These are phyloP conservation scores for Drosophila nr. medialis DNA, from an alignment of 2,888 invertebrate genomes.

Conservation along the genomic window DNA sequence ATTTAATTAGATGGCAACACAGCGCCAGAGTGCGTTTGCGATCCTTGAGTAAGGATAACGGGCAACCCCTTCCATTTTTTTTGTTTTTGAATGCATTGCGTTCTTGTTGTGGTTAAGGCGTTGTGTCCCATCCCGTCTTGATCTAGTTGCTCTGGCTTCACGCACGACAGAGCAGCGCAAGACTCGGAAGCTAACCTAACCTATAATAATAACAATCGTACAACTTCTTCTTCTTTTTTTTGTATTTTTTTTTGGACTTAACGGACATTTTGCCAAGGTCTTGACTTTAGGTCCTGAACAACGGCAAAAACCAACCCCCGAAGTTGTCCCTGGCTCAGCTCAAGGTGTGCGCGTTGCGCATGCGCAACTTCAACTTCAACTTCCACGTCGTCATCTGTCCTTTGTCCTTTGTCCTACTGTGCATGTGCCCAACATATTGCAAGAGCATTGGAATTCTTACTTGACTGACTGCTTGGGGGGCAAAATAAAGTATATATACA, in stretches of 20 bases:
- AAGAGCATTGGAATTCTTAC: conserved; percentile 60
- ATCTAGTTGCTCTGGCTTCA: conserved; percentile 66
- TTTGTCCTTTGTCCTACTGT: conserved; percentile 41
- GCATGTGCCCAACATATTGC: conserved; percentile 68
- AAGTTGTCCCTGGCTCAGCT: conserved; percentile 32
- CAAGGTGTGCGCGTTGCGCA: conserved; percentile 76
- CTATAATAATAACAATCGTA: conserved; percentile 45
- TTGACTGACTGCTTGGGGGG: conserved; percentile 31
- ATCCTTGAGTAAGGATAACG: conserved; percentile 64
- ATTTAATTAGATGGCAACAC: conserved; percentile 78
- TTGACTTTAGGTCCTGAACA: conserved; percentile 60
- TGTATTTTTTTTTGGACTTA: conserved; percentile 30
- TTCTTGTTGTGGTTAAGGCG: conserved; percentile 65
- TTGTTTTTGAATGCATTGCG: conserved; percentile 8
- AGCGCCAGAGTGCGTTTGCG: conserved; percentile 23
- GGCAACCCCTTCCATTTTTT: conserved; percentile 52
- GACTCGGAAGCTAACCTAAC: conserved; percentile 29
- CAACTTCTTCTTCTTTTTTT: conserved; percentile 26
- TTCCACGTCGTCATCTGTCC: conserved; percentile 10
- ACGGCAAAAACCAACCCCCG: conserved; percentile 60
- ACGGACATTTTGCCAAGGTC: conserved; percentile 64
- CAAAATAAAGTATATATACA: conserved; percentile 1
- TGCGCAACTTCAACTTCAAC: conserved; percentile 49
- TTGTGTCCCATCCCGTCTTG: conserved; percentile 52
- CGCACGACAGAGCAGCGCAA: conserved; percentile 38